Conservation (phyloP, 1,140 invertebrate species). For the Ctenoplectra terminalis region DNA sequence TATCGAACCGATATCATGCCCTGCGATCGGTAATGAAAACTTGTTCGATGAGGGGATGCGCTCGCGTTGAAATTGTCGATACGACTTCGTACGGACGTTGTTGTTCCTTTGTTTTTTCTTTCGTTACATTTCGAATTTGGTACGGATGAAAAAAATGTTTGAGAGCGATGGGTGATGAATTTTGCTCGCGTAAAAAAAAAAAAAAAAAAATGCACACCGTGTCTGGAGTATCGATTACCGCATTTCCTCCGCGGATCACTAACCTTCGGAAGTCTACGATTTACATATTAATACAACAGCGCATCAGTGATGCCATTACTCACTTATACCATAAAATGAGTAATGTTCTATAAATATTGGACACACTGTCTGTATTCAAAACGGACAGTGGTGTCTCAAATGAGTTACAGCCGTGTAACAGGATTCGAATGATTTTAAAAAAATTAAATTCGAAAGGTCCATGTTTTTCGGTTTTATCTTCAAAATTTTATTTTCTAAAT, state of each 20-base stretch:
- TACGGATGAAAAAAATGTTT: background rate
- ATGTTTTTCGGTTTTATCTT: background rate
- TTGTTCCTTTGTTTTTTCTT: no score
- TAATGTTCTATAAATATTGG: slow-evolving; percentile 7
- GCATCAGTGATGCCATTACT: background rate
- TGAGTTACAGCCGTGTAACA: background rate
- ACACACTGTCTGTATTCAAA: background rate
- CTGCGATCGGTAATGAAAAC: no score
- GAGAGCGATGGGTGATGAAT: background rate
- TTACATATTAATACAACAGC: background rate
- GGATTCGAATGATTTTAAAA: background rate
- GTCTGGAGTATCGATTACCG: background rate
- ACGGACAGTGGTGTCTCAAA: background rate
- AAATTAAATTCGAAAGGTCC: background rate
- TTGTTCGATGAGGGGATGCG: no score
- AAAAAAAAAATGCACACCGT: background rate
- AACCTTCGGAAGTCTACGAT: background rate
- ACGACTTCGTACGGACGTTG: background rate
- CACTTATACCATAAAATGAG: background rate
- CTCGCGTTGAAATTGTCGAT: background rate
- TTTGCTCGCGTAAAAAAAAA: background rate
- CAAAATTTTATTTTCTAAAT: slow-evolving; percentile 29
- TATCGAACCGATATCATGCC: no score
- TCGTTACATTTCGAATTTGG: background rate
- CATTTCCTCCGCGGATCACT: background rate